These are phyloP conservation scores for Phaedon cochleariae DNA, from an alignment of 2,888 invertebrate species.

Conservation along the genomic window DNA sequence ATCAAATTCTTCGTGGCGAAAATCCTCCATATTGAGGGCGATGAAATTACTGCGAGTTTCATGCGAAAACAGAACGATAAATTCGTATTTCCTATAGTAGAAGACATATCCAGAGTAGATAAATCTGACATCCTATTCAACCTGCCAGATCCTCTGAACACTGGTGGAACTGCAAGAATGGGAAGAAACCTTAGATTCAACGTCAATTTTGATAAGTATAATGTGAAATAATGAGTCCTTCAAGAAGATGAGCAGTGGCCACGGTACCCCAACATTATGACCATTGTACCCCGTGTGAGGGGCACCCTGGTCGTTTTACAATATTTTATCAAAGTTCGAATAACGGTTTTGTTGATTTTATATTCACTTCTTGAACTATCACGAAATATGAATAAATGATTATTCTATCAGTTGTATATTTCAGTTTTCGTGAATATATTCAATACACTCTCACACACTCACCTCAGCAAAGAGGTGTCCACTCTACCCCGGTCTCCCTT, in stretches of 20 bases:
- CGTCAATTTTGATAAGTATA: neutral
- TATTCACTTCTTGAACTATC: neutral
- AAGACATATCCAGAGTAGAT: conserved; percentile 8
- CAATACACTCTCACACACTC: neutral
- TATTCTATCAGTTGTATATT: neutral
- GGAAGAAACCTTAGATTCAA: conserved; percentile 3
- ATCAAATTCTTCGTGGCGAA: conserved; percentile 1
- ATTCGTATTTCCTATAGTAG: conserved; percentile 2
- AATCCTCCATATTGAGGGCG: neutral
- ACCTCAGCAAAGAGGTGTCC: conserved; percentile 1
- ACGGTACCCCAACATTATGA: neutral
- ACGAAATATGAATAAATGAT: neutral
- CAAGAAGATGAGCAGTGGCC: neutral
- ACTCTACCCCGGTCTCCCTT: neutral
- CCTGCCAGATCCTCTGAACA: neutral
- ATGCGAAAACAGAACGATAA: neutral
- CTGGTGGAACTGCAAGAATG: conserved; percentile 4
- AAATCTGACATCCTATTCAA: neutral
- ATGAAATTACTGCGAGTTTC: conserved; percentile 5
- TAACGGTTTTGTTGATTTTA: neutral
- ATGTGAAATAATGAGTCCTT: neutral
- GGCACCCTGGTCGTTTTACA: neutral
- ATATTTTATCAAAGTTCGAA: neutral
- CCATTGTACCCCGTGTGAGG: conserved; percentile 2
- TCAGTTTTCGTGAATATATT: neutral